A percentile compares a stretch with the other conserved stretches of the same genome.
These are phyloP conservation scores for Eutolmus rufibarbis DNA, from an alignment of 2,888 invertebrate genomes.

Conservation along the genomic window DNA sequence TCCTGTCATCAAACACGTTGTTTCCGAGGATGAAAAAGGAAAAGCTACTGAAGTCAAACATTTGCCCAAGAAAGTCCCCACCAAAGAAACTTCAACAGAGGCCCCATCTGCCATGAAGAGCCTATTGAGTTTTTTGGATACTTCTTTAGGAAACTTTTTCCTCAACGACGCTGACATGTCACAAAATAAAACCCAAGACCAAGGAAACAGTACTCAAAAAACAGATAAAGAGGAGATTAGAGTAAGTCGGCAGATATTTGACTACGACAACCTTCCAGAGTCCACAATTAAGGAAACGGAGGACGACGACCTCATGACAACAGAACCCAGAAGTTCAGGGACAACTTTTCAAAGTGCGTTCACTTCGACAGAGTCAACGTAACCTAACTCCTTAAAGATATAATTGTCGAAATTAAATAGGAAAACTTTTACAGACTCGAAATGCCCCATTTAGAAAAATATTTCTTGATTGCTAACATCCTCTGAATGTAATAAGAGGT, in stretches of 20 bases:
- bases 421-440: not conserved
- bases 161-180: slow-evolving; percentile 50
- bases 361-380: not conserved
- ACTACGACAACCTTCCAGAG: slow-evolving; percentile 61
- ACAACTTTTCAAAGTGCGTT: not conserved
- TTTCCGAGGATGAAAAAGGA: slow-evolving; percentile 49
- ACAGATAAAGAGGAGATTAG: slow-evolving; percentile 52
- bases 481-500: not conserved
- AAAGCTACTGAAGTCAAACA: slow-evolving; percentile 60
- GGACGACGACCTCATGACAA: slow-evolving; percentile 36
- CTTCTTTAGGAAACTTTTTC: slow-evolving; percentile 57
- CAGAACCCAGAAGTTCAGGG: slow-evolving; percentile 14
- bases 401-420: not conserved
- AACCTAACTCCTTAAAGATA: not conserved
- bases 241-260: slow-evolving; percentile 59
- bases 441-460: not conserved
- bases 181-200: not conserved
- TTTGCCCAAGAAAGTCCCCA: slow-evolving; percentile 55
- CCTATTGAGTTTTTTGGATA: slow-evolving; percentile 58
- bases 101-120: slow-evolving; percentile 53
- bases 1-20: slow-evolving; percentile 56
- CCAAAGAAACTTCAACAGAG: slow-evolving; percentile 19
- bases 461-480: not conserved
- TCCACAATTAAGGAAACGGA: slow-evolving; percentile 52
- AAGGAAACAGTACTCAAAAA: not conserved